phyloP scores from a whole-genome alignment of 2,888 invertebrate genomes.

The Unio pictorum region DNA sequence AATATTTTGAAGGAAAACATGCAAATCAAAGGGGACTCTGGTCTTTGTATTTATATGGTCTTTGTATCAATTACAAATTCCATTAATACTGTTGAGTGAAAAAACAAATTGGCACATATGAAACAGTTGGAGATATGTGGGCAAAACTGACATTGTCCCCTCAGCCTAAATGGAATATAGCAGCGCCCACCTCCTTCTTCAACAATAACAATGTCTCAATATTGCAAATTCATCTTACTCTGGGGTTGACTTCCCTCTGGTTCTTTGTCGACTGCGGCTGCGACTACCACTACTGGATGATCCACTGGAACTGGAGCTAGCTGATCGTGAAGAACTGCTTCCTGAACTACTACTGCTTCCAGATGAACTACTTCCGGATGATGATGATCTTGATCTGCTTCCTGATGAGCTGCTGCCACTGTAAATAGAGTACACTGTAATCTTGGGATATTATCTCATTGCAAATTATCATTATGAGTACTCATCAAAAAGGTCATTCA shows the following conservation, averaged over 20 bases:
- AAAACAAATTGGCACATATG: no score
- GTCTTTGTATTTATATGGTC: no score
- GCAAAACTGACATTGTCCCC: no score
- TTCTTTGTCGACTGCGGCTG: slow-evolving; percentile 45
- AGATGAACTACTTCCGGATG: slow-evolving; percentile 73
- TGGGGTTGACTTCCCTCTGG: slow-evolving; percentile 35
- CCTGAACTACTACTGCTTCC: slow-evolving; percentile 56
- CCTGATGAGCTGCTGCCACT: slow-evolving; percentile 41
- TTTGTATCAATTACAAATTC: no score
- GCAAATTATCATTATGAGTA: not conserved
- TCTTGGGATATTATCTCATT: not conserved
- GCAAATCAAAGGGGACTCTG: no score
- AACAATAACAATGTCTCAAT: not conserved
- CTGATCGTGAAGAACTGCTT: slow-evolving; percentile 61
- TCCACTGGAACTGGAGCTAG: slow-evolving; percentile 79
- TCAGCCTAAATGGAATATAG: no score
- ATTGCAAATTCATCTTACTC: slow-evolving; percentile 31
- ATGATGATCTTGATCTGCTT: slow-evolving; percentile 45
- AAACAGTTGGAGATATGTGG: no score
- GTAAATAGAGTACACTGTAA: slow-evolving; percentile 6
- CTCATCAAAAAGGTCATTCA: not conserved
- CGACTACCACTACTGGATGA: slow-evolving; percentile 66
- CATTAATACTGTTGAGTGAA: no score
- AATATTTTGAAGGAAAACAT: no score
- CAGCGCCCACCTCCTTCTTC: not conserved